These are phyloP conservation scores for Physeter macrocephalus DNA, from an alignment of 2,113 vertebrate species.

Conservation along the genomic window DNA sequence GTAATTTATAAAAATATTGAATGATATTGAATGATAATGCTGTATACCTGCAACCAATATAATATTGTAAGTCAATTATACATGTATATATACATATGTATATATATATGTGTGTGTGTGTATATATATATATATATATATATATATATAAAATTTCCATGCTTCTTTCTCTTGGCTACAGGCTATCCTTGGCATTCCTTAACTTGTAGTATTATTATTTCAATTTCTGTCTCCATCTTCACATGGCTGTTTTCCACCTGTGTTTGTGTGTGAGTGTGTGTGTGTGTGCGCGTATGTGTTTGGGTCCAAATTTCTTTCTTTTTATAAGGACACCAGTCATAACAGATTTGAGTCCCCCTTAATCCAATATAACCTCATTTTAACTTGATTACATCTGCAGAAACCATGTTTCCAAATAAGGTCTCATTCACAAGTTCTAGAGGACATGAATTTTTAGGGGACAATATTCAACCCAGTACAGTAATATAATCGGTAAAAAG, in stretches of 20 bases:
- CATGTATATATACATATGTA: neutral
- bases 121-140: too few species aligned
- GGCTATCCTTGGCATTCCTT: neutral
- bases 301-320: neutral
- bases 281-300: neutral
- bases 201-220: neutral
- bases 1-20: neutral
- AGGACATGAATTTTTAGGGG: neutral
- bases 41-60: neutral
- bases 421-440: neutral
- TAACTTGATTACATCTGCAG: neutral
- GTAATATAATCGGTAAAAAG: neutral
- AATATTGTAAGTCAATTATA: neutral
- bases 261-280: neutral
- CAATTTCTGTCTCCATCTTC: neutral
- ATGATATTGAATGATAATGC: neutral
- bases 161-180: neutral
- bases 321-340: neutral
- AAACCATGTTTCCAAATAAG: neutral
- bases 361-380: neutral
- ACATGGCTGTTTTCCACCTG: accelerated
- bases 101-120: too few species aligned
- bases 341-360: neutral
- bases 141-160: neutral
- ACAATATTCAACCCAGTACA: neutral